Evolutionary conservation across 2,888 invertebrate genomes (phyloP), one percentile per base, ranked within the genome.

Genomic region (Caenorhabditis angaria): DNA sequence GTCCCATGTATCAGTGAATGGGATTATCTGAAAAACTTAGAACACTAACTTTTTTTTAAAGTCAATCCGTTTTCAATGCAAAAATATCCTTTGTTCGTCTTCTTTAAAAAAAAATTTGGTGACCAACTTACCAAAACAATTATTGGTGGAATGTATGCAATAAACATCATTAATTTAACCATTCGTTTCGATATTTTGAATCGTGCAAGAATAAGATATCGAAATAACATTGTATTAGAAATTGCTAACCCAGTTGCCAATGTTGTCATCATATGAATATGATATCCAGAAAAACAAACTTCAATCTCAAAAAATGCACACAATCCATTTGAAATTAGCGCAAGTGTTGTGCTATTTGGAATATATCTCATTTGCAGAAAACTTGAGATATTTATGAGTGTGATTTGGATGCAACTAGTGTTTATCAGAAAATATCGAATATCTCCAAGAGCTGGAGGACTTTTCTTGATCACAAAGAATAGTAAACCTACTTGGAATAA

Each of bases 1-100:
- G 53, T 70, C 54, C 70, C 70, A 70, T 0, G 51, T 57, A 8
- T 50, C 56, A 18, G 70, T 65, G 54, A 70, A 70, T 1, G 70
- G 70, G 1, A 65, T 18, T 8, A 70, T 53, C 70, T 70, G 65
- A 35, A 35, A 35, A 10, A 8, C 12, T 25, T 25, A 25, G 4
- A 18, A 48, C n/a, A 10, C 35, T 35, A 14, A 14, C 35, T n/a
- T n/a, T n/a, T n/a, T n/a, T n/a, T n/a, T n/a, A n/a, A n/a, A n/a
- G n/a, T n/a, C n/a, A n/a, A n/a, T n/a, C n/a, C n/a, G n/a, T n/a
- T n/a, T n/a, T n/a, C 6, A 35, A 35, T 10, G 14, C 6, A 35
- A 14, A 14, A 6, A 35, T 10, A 35, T 35, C 14, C 14, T 35
- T 35, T 35, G 35, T 14, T 35, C 35, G 35, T 35, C 14, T 35